A percentile compares a stretch with the other conserved stretches of the same genome.
Conservation (phyloP, 1,140 invertebrate species). For the Zaprionus taronus region DNA sequence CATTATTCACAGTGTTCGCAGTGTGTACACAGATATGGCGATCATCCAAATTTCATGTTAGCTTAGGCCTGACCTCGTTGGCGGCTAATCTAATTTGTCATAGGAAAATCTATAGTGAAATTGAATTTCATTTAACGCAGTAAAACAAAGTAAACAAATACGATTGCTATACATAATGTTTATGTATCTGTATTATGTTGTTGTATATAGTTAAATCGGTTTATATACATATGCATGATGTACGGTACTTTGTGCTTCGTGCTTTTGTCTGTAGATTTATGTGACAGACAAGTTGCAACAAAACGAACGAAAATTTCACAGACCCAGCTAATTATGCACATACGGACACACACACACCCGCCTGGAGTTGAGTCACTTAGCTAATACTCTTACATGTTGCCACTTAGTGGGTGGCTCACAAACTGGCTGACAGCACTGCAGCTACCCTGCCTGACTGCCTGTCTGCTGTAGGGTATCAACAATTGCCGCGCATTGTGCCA, state of each 20-base stretch:
- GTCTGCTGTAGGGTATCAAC: slow-evolving; percentile 46
- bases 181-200: not conserved
- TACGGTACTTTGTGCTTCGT: slow-evolving; percentile 31
- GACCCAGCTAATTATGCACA: slow-evolving; percentile 66
- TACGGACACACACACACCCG: not conserved
- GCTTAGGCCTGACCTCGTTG: not conserved
- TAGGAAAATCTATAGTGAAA: slow-evolving; percentile 8
- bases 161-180: not conserved
- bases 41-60: slow-evolving; percentile 9
- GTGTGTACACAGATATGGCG: not conserved
- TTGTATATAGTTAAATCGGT: slow-evolving; percentile 18
- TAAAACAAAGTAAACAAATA: slow-evolving; percentile 11
- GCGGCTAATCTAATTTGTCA: not conserved
- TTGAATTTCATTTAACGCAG: slow-evolving; percentile 20
- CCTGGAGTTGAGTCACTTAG: slow-evolving; percentile 1
- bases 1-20: slow-evolving; percentile 39
- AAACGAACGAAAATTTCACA: slow-evolving; percentile 46
- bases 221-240: slow-evolving; percentile 29
- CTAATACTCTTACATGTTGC: slow-evolving; percentile 11
- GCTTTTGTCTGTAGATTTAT: slow-evolving; percentile 45
- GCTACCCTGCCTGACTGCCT: not conserved
- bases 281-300: slow-evolving; percentile 40
- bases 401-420: not conserved
- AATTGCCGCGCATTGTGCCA: slow-evolving; percentile 60
- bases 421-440: not conserved